Conservation (phyloP, 2,113 vertebrate genomes). For the Pomatostomus ruficeps region DNA sequence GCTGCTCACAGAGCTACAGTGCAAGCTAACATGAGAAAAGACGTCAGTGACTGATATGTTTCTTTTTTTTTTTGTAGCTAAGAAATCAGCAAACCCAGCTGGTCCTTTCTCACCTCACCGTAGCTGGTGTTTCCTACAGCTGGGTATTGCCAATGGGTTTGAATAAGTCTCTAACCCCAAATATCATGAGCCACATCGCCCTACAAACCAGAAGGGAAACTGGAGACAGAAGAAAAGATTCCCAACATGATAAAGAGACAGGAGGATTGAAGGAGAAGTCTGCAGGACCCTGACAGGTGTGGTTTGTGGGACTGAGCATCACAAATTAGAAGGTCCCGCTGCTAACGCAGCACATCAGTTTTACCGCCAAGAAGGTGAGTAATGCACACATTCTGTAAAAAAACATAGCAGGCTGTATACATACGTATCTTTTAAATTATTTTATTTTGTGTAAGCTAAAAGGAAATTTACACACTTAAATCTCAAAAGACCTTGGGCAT, state of each 20-base stretch:
- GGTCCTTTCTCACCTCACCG: not conserved
- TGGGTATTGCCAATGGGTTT: not conserved
- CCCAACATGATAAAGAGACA: not conserved
- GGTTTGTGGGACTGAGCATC: not conserved
- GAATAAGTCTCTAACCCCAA: not conserved
- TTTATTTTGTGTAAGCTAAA: conserved; percentile 99
- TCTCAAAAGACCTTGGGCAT: conserved; percentile 91
- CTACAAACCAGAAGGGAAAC: not conserved
- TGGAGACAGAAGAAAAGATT: not conserved
- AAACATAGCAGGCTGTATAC: conserved; percentile 24
- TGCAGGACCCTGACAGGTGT: not conserved
- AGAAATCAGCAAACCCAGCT: not conserved
- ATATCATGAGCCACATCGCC: not conserved
- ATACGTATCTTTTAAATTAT: conserved; percentile 89
- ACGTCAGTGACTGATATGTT: not conserved
- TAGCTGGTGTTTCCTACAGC: not conserved
- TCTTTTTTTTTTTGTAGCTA: not conserved
- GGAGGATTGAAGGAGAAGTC: not conserved
- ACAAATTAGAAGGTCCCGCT: not conserved
- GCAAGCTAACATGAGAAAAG: not conserved
- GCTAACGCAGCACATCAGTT: not conserved
- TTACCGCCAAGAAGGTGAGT: not conserved
- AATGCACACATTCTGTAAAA: not conserved
- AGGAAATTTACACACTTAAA: conserved; percentile 96
- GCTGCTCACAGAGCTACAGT: not conserved